Base-by-base conservation (phyloP, 2,113 vertebrate species). In the Sciurus niger region DNA sequence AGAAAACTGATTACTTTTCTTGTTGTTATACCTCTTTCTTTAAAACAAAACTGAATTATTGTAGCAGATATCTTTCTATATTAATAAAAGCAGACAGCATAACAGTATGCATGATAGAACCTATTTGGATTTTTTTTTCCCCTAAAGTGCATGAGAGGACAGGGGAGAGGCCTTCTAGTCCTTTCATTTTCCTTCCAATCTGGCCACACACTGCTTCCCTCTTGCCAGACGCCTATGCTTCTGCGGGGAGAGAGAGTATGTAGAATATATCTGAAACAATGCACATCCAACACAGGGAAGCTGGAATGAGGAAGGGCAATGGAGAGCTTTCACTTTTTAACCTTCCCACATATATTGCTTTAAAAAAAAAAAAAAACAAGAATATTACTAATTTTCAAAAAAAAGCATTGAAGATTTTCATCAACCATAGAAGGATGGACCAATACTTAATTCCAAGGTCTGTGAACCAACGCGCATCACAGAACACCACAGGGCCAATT, bases 371-470 rank as follows among this genome's bases (percentile, higher is more conserved):
- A 3, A 20, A 7, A 24, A 58, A 58, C 8, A 58, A 34, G 60
- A 73, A 37, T 80, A 22, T n/a, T 68, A 22, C 30, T 94, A 2
- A n/a, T 58, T 93, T 92, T 95, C 18, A 92, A 68, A 60, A 80
- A 43, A 90, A 83, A 89, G 9, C 40, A 93, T 46, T 60, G 43
- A 68, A 63, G 4, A 72, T 80, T 91, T 78, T 72, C 85, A 93
- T 79, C 83, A 48, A 37, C 67, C 43, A 6, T 1, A 70, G 76
- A 43, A 84, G 63, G 60, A 60, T 28, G 82, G 77, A 43, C 28
- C 4, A 24, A n/a, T 65, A 12, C 20, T 76, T 74, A 84, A 53
- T 83, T 24, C 77, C 20, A n/a, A 83, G 79, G 51, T 84, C 72
- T 89, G 17, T 11, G 2, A 74, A 55, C 37, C 14, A 90, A 80